Percentiles rank a stretch among this genome's conserved stretches.
Conservation (phyloP, 2,113 vertebrate species). For the Sceloporus undulatus region DNA sequence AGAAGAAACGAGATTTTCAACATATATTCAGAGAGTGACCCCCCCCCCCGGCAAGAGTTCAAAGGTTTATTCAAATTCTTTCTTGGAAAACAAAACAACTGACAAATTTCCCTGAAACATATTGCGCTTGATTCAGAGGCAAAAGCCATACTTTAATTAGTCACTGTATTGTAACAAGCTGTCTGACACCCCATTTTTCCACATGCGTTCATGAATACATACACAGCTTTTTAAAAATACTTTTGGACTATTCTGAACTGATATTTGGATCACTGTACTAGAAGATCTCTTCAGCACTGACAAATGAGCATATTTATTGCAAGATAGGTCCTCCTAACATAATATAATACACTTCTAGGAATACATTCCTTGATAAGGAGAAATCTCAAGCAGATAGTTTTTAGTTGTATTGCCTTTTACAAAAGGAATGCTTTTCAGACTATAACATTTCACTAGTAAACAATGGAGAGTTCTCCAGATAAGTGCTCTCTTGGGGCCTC, state of each 20-base stretch:
- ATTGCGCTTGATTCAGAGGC: slow-evolving; percentile 21
- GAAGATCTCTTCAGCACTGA: not conserved
- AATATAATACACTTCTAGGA: not conserved
- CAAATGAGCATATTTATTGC: not conserved
- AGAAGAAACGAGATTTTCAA: slow-evolving; percentile 29
- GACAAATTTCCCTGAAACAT: slow-evolving; percentile 32
- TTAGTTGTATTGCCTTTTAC: not conserved
- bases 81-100: slow-evolving; percentile 49
- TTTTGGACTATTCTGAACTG: slow-evolving; percentile 37
- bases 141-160: slow-evolving; percentile 41
- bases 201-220: not conserved
- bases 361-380: not conserved
- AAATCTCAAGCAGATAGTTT: not conserved
- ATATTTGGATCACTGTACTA: slow-evolving; percentile 16
- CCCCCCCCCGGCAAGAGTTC: slow-evolving; percentile 3
- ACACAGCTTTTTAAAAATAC: not conserved
- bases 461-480: not conserved
- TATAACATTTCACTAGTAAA: not conserved
- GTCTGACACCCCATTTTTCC: not conserved
- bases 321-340: not conserved
- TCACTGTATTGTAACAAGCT: slow-evolving; percentile 4
- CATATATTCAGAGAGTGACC: not conserved
- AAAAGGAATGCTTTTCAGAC: not conserved
- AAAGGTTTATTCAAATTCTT: slow-evolving; percentile 50
- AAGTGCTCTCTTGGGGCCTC: not conserved